Conservation (phyloP, 2,113 vertebrate genomes). For the Hemicordylus capensis region DNA sequence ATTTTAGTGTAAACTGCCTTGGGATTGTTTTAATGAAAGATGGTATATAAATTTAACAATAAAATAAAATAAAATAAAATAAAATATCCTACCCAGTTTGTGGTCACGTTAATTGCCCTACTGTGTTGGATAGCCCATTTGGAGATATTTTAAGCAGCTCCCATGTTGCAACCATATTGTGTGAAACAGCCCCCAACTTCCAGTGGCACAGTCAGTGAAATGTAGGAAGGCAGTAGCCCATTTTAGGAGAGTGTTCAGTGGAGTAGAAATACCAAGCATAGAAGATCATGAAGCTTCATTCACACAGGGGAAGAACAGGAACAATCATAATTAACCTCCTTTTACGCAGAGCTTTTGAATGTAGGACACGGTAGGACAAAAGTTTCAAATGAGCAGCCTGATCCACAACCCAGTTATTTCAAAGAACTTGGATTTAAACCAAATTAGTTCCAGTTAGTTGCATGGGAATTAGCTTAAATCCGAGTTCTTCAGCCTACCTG, state of each 20-base stretch:
- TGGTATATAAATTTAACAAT: too few species aligned
- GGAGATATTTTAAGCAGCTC: not conserved
- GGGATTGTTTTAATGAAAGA: too few species aligned
- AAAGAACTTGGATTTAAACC: constrained; percentile 15
- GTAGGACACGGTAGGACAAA: constrained; percentile 17
- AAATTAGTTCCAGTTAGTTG: constrained; percentile 1
- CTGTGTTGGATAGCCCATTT: not conserved
- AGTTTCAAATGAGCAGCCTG: constrained; percentile 4
- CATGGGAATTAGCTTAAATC: constrained; percentile 22
- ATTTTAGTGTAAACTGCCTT: too few species aligned
- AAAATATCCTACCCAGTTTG: too few species aligned
- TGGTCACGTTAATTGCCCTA: too few species aligned
- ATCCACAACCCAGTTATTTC: constrained; percentile 18
- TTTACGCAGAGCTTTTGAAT: constrained; percentile 21
- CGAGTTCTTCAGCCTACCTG: not conserved
- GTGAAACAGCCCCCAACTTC: not conserved
- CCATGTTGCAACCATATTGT: not conserved
- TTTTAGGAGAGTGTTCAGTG: constrained; percentile 12
- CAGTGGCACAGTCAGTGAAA: too few species aligned
- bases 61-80: too few species aligned
- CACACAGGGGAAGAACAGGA: constrained; percentile 10
- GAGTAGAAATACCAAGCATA: constrained; percentile 1
- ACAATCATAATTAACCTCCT: constrained; percentile 28
- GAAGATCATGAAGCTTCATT: not conserved
- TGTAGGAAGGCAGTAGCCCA: not conserved